Conservation (phyloP, 2,797 vertebrate genomes). For the Helarctos malayanus region DNA sequence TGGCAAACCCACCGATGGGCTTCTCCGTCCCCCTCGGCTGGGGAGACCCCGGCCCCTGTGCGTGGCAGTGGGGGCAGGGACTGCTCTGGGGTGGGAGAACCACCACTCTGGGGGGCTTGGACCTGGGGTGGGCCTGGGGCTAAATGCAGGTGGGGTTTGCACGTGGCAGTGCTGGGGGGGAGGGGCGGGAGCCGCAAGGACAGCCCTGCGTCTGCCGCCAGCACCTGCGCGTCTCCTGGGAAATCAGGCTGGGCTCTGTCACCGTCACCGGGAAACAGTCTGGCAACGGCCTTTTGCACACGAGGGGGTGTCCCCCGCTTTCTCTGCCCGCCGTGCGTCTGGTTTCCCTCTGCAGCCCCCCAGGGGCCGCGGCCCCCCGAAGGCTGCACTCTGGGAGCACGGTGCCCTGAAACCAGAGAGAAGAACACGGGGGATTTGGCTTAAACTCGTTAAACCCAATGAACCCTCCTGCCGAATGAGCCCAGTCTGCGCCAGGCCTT, state of each 20-base stretch:
- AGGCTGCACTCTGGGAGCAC: slow-evolving; percentile 70
- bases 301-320: neutral
- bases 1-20: rapidly evolving
- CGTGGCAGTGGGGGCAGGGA: neutral
- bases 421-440: slow-evolving; percentile 75
- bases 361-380: neutral
- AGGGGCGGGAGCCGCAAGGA: neutral
- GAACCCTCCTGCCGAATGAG: slow-evolving; percentile 83
- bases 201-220: neutral
- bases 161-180: neutral
- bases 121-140: neutral
- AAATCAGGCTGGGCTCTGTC: slow-evolving; percentile 69
- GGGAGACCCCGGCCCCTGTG: neutral
- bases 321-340: rapidly evolving
- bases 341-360: neutral
- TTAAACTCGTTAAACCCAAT: slow-evolving; percentile 86
- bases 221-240: slow-evolving; percentile 44
- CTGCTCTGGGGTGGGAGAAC: neutral
- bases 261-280: neutral
- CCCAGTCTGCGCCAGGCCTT: slow-evolving; percentile 82
- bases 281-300: slow-evolving; percentile 23
- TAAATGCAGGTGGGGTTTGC: neutral
- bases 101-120: too few species aligned
- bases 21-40: neutral
- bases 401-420: slow-evolving; percentile 76